A percentile compares a stretch with the other conserved stretches of the same genome.
Evolutionary conservation across 2,113 vertebrate species (phyloP).

Genomic region (Petaurus breviceps): DNA sequence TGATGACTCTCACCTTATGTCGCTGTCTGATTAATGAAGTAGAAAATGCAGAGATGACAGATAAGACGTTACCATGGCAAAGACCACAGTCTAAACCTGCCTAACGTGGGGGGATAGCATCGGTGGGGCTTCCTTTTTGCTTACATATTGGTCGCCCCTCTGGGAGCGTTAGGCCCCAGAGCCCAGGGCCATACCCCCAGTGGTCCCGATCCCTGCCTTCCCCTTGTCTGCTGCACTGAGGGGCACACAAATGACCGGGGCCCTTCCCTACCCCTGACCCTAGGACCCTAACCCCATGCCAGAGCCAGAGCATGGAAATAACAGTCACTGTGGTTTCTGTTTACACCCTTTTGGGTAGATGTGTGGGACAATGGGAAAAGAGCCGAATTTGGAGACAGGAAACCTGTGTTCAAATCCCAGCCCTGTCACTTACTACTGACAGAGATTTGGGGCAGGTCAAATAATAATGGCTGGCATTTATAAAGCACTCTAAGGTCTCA

Average conservation of each 20-base stretch:
- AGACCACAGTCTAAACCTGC: not conserved
- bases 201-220: not conserved
- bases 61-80: not conserved
- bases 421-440: not conserved
- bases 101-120: not conserved
- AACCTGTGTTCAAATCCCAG: not conserved
- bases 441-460: not conserved
- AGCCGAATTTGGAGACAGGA: not conserved
- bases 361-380: not conserved
- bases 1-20: not conserved
- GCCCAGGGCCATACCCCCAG: not conserved
- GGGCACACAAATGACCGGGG: not conserved
- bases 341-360: not conserved
- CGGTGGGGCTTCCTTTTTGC: not conserved
- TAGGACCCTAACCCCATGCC: not conserved
- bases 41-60: not conserved
- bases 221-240: not conserved
- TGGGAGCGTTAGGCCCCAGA: conserved; percentile 14
- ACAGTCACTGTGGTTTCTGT: not conserved
- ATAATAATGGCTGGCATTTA: not conserved
- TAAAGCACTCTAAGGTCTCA: not conserved
- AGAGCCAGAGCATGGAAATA: not conserved
- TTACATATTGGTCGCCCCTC: not conserved
- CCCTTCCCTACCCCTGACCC: not conserved
- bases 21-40: conserved; percentile 19